Conservation (phyloP, 1,140 invertebrate species). For the Oedothorax gibbosus region DNA sequence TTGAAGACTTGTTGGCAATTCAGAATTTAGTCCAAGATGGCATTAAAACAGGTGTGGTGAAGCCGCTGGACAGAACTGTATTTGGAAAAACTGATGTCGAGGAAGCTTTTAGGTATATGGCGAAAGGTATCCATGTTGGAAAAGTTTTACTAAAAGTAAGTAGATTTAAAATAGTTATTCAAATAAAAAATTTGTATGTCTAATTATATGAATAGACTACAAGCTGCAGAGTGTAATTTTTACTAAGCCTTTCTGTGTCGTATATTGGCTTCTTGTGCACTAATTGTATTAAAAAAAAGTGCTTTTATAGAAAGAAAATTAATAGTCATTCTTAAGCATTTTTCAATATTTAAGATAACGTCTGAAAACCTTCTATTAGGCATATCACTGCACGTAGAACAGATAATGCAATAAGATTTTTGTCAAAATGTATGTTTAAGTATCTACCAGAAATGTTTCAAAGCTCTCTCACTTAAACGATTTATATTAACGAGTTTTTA, state of each 20-base stretch:
- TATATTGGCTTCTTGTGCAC: background rate
- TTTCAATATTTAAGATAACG: background rate
- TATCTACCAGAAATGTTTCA: too few relatives aligned
- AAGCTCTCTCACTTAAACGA: too few relatives aligned
- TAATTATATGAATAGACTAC: background rate
- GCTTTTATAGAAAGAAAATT: background rate
- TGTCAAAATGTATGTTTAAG: too few relatives aligned
- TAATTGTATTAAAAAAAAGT: background rate
- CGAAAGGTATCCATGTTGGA: constrained; percentile 73
- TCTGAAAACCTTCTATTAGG: too few relatives aligned
- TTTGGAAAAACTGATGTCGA: constrained; percentile 71
- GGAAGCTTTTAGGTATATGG: constrained; percentile 73
- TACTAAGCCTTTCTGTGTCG: background rate
- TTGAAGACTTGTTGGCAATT: constrained; percentile 72
- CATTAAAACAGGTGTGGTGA: constrained; percentile 84
- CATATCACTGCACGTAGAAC: too few relatives aligned
- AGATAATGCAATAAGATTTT: too few relatives aligned
- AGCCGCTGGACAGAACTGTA: constrained; percentile 80
- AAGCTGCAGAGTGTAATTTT: background rate
- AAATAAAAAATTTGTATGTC: background rate
- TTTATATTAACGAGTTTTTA: too few relatives aligned
- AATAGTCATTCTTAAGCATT: background rate
- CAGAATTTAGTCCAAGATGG: constrained; percentile 82
- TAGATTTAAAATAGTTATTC: constrained; percentile 73
- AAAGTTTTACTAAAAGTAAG: constrained; percentile 74